Conservation (phyloP, 2,888 invertebrate species). For the Drosophila peninsularis region DNA sequence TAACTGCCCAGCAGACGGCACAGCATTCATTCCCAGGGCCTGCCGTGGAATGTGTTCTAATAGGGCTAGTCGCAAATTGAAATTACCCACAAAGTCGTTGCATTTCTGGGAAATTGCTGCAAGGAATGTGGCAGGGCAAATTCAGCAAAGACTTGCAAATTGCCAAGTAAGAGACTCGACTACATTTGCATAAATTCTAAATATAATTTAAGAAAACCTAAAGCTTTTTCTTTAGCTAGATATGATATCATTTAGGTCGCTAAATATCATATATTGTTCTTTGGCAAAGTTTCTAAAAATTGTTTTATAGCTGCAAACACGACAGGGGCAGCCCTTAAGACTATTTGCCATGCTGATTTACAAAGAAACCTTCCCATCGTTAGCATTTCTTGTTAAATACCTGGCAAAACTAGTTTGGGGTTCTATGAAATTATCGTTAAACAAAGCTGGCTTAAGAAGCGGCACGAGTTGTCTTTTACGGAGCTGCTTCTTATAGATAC, state of each 20-base stretch:
- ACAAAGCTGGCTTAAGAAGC: constrained; percentile 6
- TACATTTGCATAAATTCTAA: constrained; percentile 2
- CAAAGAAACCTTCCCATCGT: constrained; percentile 14
- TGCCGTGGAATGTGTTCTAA: constrained; percentile 36
- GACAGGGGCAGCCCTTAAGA: not conserved
- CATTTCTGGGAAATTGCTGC: constrained; percentile 30
- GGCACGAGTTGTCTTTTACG: constrained; percentile 8
- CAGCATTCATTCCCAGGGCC: constrained; percentile 43
- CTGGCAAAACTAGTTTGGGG: constrained; percentile 44
- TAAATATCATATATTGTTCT: not conserved
- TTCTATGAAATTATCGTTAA: constrained; percentile 30
- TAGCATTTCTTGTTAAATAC: constrained; percentile 15
- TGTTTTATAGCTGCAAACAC: not conserved
- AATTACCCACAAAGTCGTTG: constrained; percentile 28
- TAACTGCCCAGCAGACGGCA: constrained; percentile 29
- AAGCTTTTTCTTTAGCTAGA: too few relatives aligned
- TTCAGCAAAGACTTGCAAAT: not conserved
- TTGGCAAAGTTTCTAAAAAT: not conserved
- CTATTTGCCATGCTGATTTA: constrained; percentile 9
- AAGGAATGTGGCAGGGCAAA: constrained; percentile 30
- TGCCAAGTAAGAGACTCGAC: not conserved
- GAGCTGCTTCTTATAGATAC: constrained; percentile 1
- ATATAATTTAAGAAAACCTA: not conserved
- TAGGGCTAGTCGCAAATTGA: constrained; percentile 36
- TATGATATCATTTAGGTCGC: not conserved